Conservation (phyloP, 2,797 vertebrate genomes). For the Astyanax mexicanus region DNA sequence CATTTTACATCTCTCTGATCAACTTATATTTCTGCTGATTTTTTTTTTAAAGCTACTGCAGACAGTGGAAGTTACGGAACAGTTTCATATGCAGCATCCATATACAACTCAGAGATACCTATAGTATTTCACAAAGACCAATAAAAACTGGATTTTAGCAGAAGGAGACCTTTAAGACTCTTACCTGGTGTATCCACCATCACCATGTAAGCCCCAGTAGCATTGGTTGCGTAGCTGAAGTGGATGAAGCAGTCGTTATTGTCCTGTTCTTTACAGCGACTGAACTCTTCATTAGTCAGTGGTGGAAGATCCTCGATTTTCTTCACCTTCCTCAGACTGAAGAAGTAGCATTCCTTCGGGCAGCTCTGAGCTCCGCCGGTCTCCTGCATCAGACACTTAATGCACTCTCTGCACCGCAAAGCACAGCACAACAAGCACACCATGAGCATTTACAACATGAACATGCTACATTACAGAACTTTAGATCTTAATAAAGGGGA, state of each 20-base stretch:
- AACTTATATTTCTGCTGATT: no score
- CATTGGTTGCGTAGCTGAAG: constrained; percentile 87
- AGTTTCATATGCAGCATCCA: no score
- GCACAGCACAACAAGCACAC: background rate
- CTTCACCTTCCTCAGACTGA: constrained; percentile 81
- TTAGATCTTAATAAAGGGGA: no score
- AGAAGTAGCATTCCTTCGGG: constrained; percentile 80
- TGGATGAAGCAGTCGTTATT: constrained; percentile 96
- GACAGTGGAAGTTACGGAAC: no score
- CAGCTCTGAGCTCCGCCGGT: constrained; percentile 86
- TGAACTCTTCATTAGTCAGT: constrained; percentile 75
- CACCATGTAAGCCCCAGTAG: constrained; percentile 74
- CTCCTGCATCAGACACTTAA: constrained; percentile 87
- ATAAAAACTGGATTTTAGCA: no score
- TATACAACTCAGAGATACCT: no score
- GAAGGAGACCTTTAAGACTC: no score
- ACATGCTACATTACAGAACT: no score
- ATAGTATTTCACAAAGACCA: no score
- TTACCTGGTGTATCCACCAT: constrained; percentile 88
- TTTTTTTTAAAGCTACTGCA: no score
- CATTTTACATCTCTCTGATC: no score
- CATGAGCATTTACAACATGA: background rate
- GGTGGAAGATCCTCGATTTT: constrained; percentile 83
- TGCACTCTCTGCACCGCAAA: constrained; percentile 84
- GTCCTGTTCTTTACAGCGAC: constrained; percentile 91